Base-by-base conservation (phyloP, 2,888 invertebrate species). In the Netelia virgata region DNA sequence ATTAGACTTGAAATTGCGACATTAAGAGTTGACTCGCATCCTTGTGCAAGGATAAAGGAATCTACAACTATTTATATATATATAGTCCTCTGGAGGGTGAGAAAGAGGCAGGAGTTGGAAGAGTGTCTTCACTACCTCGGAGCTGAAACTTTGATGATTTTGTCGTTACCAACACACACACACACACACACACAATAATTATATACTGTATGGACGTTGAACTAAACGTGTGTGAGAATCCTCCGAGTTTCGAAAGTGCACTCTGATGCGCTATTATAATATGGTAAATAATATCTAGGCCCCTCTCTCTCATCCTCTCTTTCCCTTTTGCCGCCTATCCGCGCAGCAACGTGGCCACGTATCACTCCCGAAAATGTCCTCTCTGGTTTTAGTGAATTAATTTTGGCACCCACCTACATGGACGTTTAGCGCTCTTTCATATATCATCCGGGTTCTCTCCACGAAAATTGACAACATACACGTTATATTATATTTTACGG, bases 1-100 rank as follows among this genome's bases (percentile, higher is more conserved):
- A 87, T 90, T 87, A 88, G 88, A 89, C 83, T 89, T 86, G 86
- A 88, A 89, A 89, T 86, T 87, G 84, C 78, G 84, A 84, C 79
- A 88, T 89, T 88, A 87, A 88, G 86, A 90, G 87, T 87, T 84
- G 82, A 86, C 87, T 87, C 79, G 85, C 43, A 10, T 72, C 18
- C 18, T 66, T 16, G 69, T 64, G 59, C 18, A 57, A 41, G 23
- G 41, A 63, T 70, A 63, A 76, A 20, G 41, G 55, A 20, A 57
- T 57, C 28, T 36, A 3, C 53, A 55, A 53, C 36, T 70, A 16
- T 68, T 28, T 16, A 57, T 68, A 50, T 69, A 23, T 8, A 63
- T 9, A 57, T 57, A n/a, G 18, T 16, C 18, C 18, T 47, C 3
- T 14, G 14, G 47, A 47, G 47, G 47, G 47, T 14, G 47, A 14